phyloP scores from a whole-genome alignment of 2,888 invertebrate genomes.

The Pseudoips prasinana region DNA sequence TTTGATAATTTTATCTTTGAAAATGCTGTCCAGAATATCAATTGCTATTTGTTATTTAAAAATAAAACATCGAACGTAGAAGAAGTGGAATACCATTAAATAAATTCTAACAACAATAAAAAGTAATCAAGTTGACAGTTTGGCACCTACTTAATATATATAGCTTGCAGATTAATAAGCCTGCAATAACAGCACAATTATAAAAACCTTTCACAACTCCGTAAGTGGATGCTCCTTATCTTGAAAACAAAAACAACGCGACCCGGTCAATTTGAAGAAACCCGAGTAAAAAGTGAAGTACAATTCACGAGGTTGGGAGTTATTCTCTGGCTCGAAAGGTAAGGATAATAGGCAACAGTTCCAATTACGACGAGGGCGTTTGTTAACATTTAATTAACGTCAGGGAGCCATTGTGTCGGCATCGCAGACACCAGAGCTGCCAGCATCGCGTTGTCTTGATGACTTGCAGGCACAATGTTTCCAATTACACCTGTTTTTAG shows the following conservation, averaged over 20 bases:
- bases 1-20: too few species aligned
- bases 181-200: too few species aligned
- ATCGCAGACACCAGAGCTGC: conserved; percentile 56
- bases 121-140: too few species aligned
- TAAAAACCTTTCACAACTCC: conserved; percentile 22
- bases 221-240: conserved; percentile 17
- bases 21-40: too few species aligned
- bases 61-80: too few species aligned
- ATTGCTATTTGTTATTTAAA: too few species aligned
- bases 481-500: conserved; percentile 54
- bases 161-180: too few species aligned
- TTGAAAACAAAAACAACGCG: neutral
- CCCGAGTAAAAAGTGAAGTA: conserved; percentile 62
- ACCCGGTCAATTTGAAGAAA: conserved; percentile 55
- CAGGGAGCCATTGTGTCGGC: conserved; percentile 75
- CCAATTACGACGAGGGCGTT: conserved; percentile 82
- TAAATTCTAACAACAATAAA: too few species aligned
- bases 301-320: conserved; percentile 64
- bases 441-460: conserved; percentile 48
- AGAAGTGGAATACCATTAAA: too few species aligned
- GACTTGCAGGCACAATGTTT: conserved; percentile 60
- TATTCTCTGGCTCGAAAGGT: conserved; percentile 71
- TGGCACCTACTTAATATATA: too few species aligned
- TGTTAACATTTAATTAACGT: conserved; percentile 82
- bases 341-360: conserved; percentile 81